phyloP scores from a whole-genome alignment of 2,888 invertebrate species.

The Limnephilus lunatus region DNA sequence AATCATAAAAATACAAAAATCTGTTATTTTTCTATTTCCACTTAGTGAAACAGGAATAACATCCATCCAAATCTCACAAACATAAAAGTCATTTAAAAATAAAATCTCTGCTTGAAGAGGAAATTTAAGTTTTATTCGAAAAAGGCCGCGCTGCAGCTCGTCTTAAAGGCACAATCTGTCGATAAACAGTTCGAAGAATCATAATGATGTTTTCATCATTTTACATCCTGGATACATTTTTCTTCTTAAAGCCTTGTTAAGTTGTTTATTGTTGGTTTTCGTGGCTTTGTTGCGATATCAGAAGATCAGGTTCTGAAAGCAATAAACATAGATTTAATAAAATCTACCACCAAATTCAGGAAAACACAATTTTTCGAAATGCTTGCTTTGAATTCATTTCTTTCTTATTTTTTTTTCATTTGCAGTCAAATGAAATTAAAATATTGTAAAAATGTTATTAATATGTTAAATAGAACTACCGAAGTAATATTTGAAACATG shows the following conservation, averaged over 20 bases:
- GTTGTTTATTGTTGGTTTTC: conserved; percentile 15
- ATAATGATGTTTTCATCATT: neutral
- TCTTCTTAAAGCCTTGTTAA: neutral
- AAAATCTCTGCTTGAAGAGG: neutral
- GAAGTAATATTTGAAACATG: neutral
- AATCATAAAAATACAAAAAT: neutral
- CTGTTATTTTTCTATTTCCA: neutral
- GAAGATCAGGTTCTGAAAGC: conserved; percentile 63
- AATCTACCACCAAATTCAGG: neutral
- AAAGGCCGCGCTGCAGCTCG: too few species aligned
- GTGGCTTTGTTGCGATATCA: conserved; percentile 55
- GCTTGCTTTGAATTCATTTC: too few species aligned
- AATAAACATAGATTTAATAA: conserved; percentile 2
- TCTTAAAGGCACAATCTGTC: neutral
- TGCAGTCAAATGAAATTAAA: neutral
- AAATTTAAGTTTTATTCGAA: too few species aligned
- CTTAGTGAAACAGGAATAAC: neutral
- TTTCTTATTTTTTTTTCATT: too few species aligned
- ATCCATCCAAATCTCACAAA: neutral
- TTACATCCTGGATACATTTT: neutral
- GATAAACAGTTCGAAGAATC: neutral
- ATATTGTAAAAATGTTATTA: neutral
- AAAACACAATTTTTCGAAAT: neutral
- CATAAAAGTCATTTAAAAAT: neutral
- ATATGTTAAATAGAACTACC: neutral